A percentile compares a stretch with the other conserved stretches of the same genome.
Conservation (phyloP, 1,140 invertebrate species). For the Drosophila dunni region DNA sequence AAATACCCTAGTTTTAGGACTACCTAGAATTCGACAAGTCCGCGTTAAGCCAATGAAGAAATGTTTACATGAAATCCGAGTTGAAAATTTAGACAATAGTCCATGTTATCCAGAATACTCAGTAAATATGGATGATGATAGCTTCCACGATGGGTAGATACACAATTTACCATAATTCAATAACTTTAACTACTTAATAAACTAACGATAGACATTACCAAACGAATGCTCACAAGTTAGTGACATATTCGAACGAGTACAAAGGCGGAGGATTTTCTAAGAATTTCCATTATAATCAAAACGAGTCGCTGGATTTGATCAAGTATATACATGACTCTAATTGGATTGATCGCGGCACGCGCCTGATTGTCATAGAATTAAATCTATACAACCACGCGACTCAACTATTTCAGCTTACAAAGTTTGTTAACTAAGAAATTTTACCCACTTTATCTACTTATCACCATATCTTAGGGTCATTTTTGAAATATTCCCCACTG, state of each 20-base stretch:
- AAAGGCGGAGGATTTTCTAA: constrained; percentile 2
- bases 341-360: constrained; percentile 22
- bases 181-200: no score
- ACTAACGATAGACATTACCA: neutral
- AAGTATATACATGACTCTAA: neutral
- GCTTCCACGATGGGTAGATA: neutral
- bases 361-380: constrained; percentile 11
- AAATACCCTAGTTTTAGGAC: constrained; percentile 5
- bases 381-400: neutral
- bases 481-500: constrained; percentile 32
- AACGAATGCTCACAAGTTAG: neutral
- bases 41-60: neutral
- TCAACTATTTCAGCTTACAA: constrained; percentile 4
- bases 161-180: neutral
- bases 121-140: neutral
- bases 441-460: accelerated
- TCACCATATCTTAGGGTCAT: constrained; percentile 10
- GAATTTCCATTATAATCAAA: neutral
- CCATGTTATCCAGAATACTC: constrained; percentile 6
- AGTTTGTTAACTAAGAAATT: neutral
- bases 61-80: neutral
- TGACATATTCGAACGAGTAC: neutral
- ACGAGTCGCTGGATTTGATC: neutral
- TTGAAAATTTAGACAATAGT: neutral
- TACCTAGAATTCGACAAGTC: constrained; percentile 24